phyloP scores from a whole-genome alignment of 2,888 invertebrate species.

The Caenorhabditis afra region DNA sequence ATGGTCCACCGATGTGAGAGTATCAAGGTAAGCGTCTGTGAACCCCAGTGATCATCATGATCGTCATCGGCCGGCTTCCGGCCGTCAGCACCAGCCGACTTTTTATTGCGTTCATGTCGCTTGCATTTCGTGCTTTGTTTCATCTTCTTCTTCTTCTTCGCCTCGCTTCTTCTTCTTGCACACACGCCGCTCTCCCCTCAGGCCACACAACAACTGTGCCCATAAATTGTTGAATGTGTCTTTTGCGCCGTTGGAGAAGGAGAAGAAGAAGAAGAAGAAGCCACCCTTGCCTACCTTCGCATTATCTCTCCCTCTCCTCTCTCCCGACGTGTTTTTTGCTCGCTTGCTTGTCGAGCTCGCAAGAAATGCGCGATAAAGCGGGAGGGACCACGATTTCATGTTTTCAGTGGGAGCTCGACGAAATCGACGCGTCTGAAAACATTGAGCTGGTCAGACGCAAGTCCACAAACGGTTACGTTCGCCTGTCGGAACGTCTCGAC shows the following conservation, averaged over 20 bases:
- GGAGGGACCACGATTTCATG: neutral
- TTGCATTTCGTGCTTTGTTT: slow-evolving; percentile 20
- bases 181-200: neutral
- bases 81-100: neutral
- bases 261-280: no score
- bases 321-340: slow-evolving; percentile 12
- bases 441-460: slow-evolving; percentile 39
- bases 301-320: slow-evolving; percentile 7
- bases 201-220: slow-evolving; percentile 44
- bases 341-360: neutral
- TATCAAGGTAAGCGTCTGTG: slow-evolving; percentile 64
- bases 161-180: slow-evolving; percentile 7
- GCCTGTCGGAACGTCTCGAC: slow-evolving; percentile 75
- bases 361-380: neutral
- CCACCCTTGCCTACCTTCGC: slow-evolving; percentile 7
- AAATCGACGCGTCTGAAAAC: slow-evolving; percentile 60
- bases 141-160: slow-evolving; percentile 24
- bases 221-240: slow-evolving; percentile 60
- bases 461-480: slow-evolving; percentile 74
- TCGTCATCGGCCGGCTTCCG: slow-evolving; percentile 18
- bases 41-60: slow-evolving; percentile 4
- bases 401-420: slow-evolving; percentile 66
- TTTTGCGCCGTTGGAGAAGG: slow-evolving; percentile 14
- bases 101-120: slow-evolving; percentile 39
- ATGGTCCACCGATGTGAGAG: slow-evolving; percentile 68